Percentiles rank a stretch among this genome's conserved stretches.
Conservation (phyloP, 1,140 invertebrate genomes). For the Hyles euphorbiae region DNA sequence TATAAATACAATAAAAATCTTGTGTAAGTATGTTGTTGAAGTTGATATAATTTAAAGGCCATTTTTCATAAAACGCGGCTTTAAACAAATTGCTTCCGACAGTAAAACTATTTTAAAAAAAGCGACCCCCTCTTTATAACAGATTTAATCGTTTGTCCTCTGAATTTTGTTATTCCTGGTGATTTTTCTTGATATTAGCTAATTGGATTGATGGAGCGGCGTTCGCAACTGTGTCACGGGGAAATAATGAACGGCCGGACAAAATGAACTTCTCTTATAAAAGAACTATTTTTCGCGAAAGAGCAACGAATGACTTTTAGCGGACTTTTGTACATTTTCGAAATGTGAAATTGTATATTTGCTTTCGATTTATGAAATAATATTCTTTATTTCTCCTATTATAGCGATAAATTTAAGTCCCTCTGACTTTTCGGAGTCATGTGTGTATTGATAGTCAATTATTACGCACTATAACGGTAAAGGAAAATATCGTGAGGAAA, state of each 20-base stretch:
- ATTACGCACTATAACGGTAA: too few relatives aligned
- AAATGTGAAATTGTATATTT: too few relatives aligned
- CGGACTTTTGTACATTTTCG: not conserved
- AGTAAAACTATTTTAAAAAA: conserved; percentile 12
- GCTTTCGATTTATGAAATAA: too few relatives aligned
- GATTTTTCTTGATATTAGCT: conserved; percentile 56
- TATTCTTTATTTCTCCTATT: too few relatives aligned
- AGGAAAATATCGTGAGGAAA: too few relatives aligned
- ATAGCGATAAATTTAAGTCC: too few relatives aligned
- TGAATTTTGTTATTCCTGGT: conserved; percentile 13
- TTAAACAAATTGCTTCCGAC: not conserved
- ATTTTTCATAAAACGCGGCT: not conserved
- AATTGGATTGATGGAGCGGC: conserved; percentile 63
- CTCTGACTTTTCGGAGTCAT: too few relatives aligned
- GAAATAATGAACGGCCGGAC: conserved; percentile 55
- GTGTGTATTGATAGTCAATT: too few relatives aligned
- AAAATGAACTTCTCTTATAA: conserved; percentile 51
- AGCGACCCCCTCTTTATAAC: not conserved
- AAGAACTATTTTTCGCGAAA: conserved; percentile 37
- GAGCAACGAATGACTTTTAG: conserved; percentile 8
- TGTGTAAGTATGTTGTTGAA: too few relatives aligned
- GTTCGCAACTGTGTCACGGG: conserved; percentile 56
- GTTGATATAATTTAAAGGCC: too few relatives aligned
- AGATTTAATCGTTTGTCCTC: not conserved
- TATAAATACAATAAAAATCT: too few relatives aligned